phyloP scores from a whole-genome alignment of 2,797 vertebrate genomes.

The Emys orbicularis region DNA sequence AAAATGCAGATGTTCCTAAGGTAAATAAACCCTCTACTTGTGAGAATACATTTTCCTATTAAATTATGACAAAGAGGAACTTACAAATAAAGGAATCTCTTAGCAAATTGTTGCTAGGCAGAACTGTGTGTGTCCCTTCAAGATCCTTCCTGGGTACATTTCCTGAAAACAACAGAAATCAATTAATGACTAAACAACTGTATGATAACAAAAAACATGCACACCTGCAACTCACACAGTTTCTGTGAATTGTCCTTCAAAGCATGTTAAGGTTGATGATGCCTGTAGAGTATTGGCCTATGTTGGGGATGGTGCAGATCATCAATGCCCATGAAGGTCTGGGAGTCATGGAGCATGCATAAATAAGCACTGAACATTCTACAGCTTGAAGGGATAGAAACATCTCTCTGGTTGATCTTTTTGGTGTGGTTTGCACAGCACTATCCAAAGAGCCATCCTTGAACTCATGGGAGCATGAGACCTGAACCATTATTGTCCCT shows the following conservation, averaged over 20 bases:
- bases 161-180: slow-evolving; percentile 72
- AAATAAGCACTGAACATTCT: neutral
- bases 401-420: neutral
- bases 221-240: neutral
- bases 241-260: neutral
- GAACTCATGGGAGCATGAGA: neutral
- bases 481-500: neutral
- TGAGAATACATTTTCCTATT: neutral
- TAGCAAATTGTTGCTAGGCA: slow-evolving; percentile 54
- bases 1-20: slow-evolving; percentile 41
- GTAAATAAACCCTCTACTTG: neutral
- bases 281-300: too few relatives aligned
- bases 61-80: slow-evolving; percentile 61
- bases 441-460: neutral
- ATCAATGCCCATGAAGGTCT: neutral
- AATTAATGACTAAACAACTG: neutral
- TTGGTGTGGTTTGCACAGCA: neutral
- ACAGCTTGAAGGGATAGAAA: neutral
- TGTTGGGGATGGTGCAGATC: neutral
- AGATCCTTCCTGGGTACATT: slow-evolving; percentile 63
- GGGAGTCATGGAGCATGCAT: neutral
- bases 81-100: slow-evolving; percentile 73
- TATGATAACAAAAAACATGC: neutral
- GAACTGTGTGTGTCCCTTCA: slow-evolving; percentile 41
- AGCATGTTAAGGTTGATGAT: neutral